phyloP scores from a whole-genome alignment of 1,140 invertebrate genomes.

The Zaprionus davidi region DNA sequence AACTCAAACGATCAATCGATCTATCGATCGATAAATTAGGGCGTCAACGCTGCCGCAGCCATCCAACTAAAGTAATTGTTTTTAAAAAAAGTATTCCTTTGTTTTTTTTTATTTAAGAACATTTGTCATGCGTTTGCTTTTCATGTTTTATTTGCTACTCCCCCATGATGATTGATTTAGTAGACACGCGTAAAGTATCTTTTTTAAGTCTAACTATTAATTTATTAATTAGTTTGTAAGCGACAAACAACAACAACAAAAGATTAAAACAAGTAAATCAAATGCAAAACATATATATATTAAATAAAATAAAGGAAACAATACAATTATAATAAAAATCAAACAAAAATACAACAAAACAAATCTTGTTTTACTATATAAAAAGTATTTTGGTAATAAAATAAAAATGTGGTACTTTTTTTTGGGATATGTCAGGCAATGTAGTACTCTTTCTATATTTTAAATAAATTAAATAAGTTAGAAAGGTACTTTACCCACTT shows the following conservation, averaged over 20 bases:
- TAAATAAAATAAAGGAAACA: constrained; percentile 68
- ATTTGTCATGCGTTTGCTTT: constrained; percentile 59
- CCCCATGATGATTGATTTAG: constrained; percentile 66
- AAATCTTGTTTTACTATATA: background rate
- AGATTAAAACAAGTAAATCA: constrained; percentile 70
- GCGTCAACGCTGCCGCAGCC: constrained; percentile 35
- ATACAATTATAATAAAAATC: constrained; percentile 76
- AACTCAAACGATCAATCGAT: background rate
- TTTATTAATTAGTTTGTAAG: constrained; percentile 83
- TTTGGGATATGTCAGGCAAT: background rate
- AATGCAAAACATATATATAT: constrained; percentile 67
- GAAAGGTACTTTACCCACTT: too few relatives aligned
- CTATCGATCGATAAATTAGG: background rate
- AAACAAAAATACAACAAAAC: constrained; percentile 21
- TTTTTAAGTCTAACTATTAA: constrained; percentile 79
- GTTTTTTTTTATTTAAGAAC: constrained; percentile 50
- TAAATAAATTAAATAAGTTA: too few relatives aligned
- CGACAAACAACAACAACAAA: constrained; percentile 59
- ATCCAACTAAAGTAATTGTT: constrained; percentile 54
- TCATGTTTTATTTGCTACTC: constrained; percentile 58
- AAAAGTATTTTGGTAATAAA: background rate
- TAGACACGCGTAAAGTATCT: constrained; percentile 57
- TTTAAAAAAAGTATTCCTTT: constrained; percentile 64
- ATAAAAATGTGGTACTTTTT: background rate
- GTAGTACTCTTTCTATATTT: too few relatives aligned